A percentile compares a stretch with the other conserved stretches of the same genome.
phyloP scores from a whole-genome alignment of 2,797 vertebrate species.

The Limnodromus scolopaceus region DNA sequence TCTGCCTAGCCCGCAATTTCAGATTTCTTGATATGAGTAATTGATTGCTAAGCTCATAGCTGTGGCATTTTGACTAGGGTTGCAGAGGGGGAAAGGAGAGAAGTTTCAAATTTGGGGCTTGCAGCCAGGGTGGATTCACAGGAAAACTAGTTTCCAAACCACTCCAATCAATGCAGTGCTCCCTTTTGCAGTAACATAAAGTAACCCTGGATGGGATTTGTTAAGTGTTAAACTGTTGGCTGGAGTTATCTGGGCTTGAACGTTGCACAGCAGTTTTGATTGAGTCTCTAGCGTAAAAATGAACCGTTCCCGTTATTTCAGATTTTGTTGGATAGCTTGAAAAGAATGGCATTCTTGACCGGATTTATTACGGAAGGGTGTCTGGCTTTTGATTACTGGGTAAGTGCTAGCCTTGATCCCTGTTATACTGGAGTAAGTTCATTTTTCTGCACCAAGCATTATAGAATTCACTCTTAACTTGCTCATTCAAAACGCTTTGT shows the following conservation, averaged over 20 bases:
- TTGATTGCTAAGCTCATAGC: background rate
- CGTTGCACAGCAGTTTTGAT: background rate
- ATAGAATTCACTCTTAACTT: background rate
- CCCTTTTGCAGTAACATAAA: background rate
- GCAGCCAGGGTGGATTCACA: background rate
- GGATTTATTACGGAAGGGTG: background rate
- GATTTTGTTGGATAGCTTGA: background rate
- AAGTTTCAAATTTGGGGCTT: background rate
- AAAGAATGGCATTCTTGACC: background rate
- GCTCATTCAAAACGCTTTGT: background rate
- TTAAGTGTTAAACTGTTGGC: background rate
- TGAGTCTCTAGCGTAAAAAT: background rate
- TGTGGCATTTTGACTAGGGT: background rate
- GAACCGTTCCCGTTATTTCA: background rate
- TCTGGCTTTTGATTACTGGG: background rate
- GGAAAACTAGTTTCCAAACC: background rate
- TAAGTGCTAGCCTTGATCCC: background rate
- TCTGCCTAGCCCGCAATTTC: background rate
- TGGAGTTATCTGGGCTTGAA: background rate
- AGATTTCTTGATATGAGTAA: background rate
- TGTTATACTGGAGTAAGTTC: background rate
- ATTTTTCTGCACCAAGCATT: background rate
- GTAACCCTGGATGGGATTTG: background rate
- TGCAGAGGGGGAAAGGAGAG: background rate
- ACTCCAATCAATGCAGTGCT: accelerated